A percentile compares a stretch with the other conserved stretches of the same genome.
phyloP scores from a whole-genome alignment of 1,140 invertebrate species.

The Holotrichia oblita region DNA sequence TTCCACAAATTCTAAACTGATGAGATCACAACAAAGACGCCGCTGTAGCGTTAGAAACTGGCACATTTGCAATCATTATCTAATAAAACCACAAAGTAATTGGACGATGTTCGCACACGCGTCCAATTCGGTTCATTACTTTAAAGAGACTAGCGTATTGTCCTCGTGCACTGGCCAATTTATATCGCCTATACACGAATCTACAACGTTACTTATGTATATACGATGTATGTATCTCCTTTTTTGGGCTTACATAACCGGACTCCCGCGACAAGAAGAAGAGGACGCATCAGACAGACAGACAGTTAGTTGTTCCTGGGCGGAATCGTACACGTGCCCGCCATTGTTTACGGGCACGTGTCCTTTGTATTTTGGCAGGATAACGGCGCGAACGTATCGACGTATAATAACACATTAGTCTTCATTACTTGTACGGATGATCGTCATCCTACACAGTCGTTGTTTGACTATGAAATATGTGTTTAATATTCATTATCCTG shows the following conservation, averaged over 20 bases:
- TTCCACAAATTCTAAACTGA: background rate
- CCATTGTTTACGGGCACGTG: constrained; percentile 42
- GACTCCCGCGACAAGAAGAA: background rate
- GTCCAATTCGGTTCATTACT: constrained; percentile 55
- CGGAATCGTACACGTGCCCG: constrained; percentile 45
- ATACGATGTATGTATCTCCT: background rate
- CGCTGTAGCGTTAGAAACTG: background rate
- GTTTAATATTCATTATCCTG: constrained; percentile 48
- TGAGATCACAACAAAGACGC: background rate
- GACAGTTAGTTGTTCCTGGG: background rate
- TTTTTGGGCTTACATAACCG: background rate
- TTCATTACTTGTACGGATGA: constrained; percentile 36
- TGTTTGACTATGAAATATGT: constrained; percentile 47
- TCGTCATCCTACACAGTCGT: background rate
- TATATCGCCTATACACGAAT: no score
- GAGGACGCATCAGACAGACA: background rate
- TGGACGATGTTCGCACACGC: constrained; percentile 56
- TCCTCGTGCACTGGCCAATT: constrained; percentile 42
- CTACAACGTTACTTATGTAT: background rate
- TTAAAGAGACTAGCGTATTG: constrained; percentile 47
- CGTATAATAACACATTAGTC: constrained; percentile 43
- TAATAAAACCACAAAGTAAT: constrained; percentile 59
- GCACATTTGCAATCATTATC: constrained; percentile 49
- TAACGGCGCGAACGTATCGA: constrained; percentile 37
- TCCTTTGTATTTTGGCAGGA: constrained; percentile 37